Evolutionary conservation across 2,888 invertebrate species (phyloP).

Genomic region (Andrena camellia): DNA sequence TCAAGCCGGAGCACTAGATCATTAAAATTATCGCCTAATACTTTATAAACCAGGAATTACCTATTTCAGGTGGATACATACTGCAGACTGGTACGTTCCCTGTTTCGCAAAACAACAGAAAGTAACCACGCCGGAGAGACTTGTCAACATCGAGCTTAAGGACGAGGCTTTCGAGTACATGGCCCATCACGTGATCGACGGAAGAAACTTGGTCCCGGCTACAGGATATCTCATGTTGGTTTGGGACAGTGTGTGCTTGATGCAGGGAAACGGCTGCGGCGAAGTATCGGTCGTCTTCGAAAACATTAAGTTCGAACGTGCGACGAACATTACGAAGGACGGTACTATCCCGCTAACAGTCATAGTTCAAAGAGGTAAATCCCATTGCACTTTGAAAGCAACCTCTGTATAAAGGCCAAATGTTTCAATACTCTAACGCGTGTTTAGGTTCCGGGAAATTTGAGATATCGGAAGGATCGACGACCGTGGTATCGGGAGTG

Average conservation of each 20-base stretch:
- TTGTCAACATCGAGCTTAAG: constrained; percentile 87
- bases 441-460: constrained; percentile 83
- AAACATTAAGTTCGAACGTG: constrained; percentile 87
- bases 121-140: constrained; percentile 88
- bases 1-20: neutral
- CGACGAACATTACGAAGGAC: constrained; percentile 86
- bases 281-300: constrained; percentile 92
- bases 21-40: neutral
- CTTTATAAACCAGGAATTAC: neutral
- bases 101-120: constrained; percentile 89
- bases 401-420: neutral
- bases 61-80: constrained; percentile 92
- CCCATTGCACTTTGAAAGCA: constrained; percentile 73
- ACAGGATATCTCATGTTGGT: constrained; percentile 93
- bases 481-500: constrained; percentile 90
- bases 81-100: constrained; percentile 91
- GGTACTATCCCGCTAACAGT: constrained; percentile 80
- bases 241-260: constrained; percentile 92
- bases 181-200: constrained; percentile 94
- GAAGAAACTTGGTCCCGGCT: constrained; percentile 93
- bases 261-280: constrained; percentile 88
- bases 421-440: neutral
- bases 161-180: constrained; percentile 91
- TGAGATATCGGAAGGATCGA: constrained; percentile 89
- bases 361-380: constrained; percentile 85